Evolutionary conservation across 2,888 invertebrate species (phyloP), one percentile per base, ranked within the genome.

Genomic region (Microplitis manilae): DNA sequence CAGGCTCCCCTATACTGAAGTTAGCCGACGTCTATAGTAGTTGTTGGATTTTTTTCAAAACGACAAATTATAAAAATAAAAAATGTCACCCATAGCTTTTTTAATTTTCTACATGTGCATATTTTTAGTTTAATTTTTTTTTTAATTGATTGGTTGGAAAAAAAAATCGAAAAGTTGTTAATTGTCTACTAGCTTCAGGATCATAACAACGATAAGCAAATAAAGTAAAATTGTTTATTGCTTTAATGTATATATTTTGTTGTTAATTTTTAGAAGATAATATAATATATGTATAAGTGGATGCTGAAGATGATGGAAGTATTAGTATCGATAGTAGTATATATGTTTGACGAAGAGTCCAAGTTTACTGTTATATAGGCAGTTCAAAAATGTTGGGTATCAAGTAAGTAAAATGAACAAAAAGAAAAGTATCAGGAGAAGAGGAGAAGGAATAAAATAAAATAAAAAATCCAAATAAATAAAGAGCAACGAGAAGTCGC

Each of bases 281-380:
- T 17, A 8, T 6, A 62, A n/a, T 5, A 17, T 17, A 17, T 62
- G 62, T 62, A 0, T 15, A 62, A 17, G 17, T 2, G 15, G 62
- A 17, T 20, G 17, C 7, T 62, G 62, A 17, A 62, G 62, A 20
- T 20, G 20, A 20, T 20, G n/a, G 20, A n/a, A 62, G 17, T 62
- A 15, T n/a, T 17, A 17, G 20, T 59, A 59, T 13, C n/a, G 59
- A 59, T 59, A 62, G 9, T 62, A 17, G 62, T 62, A 62, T 20
- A 17, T 59, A 59, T 59, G 59, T 17, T 62, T 62, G 17, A 73
- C 65, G 78, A 69, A 62, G 41, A 68, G 71, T 76, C 71, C 38
- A 76, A 78, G 82, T 85, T 85, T 85, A 85, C 85, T 84, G 85
- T 85, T 85, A 50, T 50, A 50, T 13, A 85, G 80, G 77, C 76